Conservation (phyloP, 2,888 invertebrate genomes). For the Eupithecia centaureata region DNA sequence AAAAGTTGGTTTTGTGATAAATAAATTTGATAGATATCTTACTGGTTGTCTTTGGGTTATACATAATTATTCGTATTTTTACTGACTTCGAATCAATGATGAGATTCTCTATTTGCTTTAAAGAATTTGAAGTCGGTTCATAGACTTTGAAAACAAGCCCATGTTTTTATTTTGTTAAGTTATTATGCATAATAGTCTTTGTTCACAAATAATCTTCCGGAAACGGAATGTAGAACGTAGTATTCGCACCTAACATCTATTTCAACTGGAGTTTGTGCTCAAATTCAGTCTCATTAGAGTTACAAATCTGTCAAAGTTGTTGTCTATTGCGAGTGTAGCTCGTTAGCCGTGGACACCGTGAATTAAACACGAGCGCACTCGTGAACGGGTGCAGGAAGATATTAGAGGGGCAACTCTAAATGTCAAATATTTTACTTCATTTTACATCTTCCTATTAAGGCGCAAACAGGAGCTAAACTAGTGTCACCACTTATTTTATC, state of each 20-base stretch:
- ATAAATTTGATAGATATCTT: too few relatives aligned
- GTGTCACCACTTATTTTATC: too few relatives aligned
- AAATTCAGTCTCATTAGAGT: slow-evolving; percentile 43
- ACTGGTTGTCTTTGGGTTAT: too few relatives aligned
- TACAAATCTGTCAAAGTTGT: slow-evolving; percentile 38
- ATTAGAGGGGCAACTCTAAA: slow-evolving; percentile 2
- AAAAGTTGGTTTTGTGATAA: too few relatives aligned
- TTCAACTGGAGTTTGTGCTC: slow-evolving; percentile 33
- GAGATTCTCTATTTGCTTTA: too few relatives aligned
- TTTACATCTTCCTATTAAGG: slow-evolving; percentile 4
- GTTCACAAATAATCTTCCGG: background rate
- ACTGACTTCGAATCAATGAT: too few relatives aligned
- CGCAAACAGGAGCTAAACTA: too few relatives aligned
- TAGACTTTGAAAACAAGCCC: too few relatives aligned
- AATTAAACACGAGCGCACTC: slow-evolving; percentile 59
- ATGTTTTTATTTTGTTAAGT: background rate
- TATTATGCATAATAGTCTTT: background rate
- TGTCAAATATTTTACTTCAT: background rate
- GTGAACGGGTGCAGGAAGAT: slow-evolving; percentile 15
- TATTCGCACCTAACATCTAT: slow-evolving; percentile 17
- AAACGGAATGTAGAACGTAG: background rate
- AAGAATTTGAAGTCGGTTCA: too few relatives aligned
- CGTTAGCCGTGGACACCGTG: slow-evolving; percentile 53
- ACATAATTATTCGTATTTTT: too few relatives aligned
- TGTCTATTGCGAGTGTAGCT: slow-evolving; percentile 42